phyloP scores from a whole-genome alignment of 2,797 vertebrate species.

The Coranthus polyacanthus region DNA sequence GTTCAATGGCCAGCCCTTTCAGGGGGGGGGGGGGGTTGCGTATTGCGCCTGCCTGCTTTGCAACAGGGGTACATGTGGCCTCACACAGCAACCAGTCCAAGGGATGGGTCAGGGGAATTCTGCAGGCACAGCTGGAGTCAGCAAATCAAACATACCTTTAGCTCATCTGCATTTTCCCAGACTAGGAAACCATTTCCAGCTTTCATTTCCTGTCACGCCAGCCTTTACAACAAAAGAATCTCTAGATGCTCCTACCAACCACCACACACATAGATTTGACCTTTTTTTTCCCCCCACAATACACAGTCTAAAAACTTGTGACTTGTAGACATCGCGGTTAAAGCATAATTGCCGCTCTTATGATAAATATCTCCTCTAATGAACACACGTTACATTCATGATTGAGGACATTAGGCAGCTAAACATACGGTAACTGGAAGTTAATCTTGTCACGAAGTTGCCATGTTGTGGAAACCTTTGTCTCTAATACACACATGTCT shows the following conservation, averaged over 20 bases:
- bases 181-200: slow-evolving; percentile 56
- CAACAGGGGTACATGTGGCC: slow-evolving; percentile 81
- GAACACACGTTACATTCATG: not conserved
- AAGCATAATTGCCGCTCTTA: slow-evolving; percentile 12
- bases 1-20: slow-evolving; percentile 85
- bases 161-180: slow-evolving; percentile 81
- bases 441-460: slow-evolving; percentile 46
- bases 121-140: slow-evolving; percentile 86
- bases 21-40: slow-evolving; percentile 87
- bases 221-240: slow-evolving; percentile 58
- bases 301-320: slow-evolving; percentile 13
- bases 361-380: not conserved
- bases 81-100: slow-evolving; percentile 73
- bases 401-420: slow-evolving; percentile 18
- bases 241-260: slow-evolving; percentile 25
- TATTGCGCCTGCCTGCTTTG: slow-evolving; percentile 82
- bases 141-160: slow-evolving; percentile 81
- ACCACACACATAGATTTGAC: slow-evolving; percentile 58
- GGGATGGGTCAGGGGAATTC: slow-evolving; percentile 77
- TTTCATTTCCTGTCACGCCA: slow-evolving; percentile 56
- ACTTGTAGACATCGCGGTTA: slow-evolving; percentile 6
- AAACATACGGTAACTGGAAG: slow-evolving; percentile 30
- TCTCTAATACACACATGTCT: slow-evolving; percentile 59
- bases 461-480: slow-evolving; percentile 52
- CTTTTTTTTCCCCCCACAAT: slow-evolving; percentile 39